Evolutionary conservation across 2,797 vertebrate genomes (phyloP).

Genomic region (Arctocebus calabarensis): DNA sequence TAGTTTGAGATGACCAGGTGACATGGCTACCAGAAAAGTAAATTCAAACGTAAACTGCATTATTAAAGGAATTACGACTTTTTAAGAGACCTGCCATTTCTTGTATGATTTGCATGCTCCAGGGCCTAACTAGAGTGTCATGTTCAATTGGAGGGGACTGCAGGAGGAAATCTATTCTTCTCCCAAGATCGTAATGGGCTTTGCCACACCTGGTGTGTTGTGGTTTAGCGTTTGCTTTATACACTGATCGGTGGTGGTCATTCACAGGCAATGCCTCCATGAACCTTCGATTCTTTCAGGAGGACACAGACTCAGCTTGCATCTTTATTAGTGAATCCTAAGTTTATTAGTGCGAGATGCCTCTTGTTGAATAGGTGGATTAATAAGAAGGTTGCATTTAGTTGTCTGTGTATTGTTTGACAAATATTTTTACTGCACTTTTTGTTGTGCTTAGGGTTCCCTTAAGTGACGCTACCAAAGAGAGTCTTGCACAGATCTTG

Average conservation of each 20-base stretch:
- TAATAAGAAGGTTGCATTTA: not conserved
- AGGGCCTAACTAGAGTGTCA: not conserved
- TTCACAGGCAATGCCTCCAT: not conserved
- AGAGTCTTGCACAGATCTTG: rapidly evolving
- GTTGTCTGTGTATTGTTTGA: not conserved
- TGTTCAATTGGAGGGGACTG: not conserved
- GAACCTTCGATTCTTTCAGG: not conserved
- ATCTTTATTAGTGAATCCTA: not conserved
- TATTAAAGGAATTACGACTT: not conserved
- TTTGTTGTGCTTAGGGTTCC: too few species aligned
- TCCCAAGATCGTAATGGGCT: too few species aligned
- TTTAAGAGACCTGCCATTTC: not conserved
- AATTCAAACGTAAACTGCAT: not conserved
- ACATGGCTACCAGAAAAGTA: not conserved
- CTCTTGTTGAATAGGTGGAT: not conserved
- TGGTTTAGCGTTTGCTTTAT: rapidly evolving
- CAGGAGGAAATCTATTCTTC: not conserved
- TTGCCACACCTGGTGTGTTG: rapidly evolving
- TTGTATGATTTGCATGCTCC: not conserved
- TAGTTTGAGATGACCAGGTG: not conserved
- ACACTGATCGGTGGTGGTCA: rapidly evolving
- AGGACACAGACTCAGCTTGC: not conserved
- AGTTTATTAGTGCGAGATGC: too few species aligned
- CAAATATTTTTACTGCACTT: not conserved
- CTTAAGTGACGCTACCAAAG: rapidly evolving